Evolutionary conservation across 1,140 invertebrate genomes (phyloP).

Genomic region (Procambarus virginalis): DNA sequence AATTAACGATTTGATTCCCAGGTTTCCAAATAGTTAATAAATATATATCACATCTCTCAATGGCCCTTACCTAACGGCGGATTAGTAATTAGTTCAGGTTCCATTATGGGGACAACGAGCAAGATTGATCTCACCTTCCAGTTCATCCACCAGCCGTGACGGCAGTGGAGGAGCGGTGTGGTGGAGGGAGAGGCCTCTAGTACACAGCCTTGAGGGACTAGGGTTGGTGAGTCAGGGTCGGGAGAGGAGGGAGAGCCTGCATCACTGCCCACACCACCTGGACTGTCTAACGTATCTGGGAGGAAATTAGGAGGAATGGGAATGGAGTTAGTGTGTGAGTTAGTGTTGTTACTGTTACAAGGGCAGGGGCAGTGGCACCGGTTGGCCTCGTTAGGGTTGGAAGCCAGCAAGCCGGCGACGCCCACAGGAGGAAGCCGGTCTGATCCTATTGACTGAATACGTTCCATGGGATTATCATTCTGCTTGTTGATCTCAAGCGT

Average conservation of each 20-base stretch:
- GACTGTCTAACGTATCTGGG: not conserved
- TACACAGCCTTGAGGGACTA: slow-evolving; percentile 19
- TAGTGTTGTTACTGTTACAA: not conserved
- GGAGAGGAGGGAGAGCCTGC: not conserved
- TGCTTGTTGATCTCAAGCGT: slow-evolving; percentile 6
- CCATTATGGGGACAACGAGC: slow-evolving; percentile 33
- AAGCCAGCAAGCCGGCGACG: not conserved
- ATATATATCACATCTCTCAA: slow-evolving; percentile 18
- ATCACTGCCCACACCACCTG: not conserved
- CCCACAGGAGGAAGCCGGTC: not conserved
- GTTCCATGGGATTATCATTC: not conserved
- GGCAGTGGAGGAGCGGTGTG: slow-evolving; percentile 26
- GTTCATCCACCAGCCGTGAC: slow-evolving; percentile 16
- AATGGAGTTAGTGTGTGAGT: slow-evolving; percentile 18
- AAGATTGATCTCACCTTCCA: slow-evolving; percentile 52
- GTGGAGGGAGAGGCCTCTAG: slow-evolving; percentile 19
- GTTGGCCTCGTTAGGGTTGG: not conserved
- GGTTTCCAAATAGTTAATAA: not conserved
- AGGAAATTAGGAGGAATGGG: slow-evolving; percentile 41
- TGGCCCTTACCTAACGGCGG: slow-evolving; percentile 28
- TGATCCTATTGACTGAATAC: not conserved
- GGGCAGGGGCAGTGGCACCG: slow-evolving; percentile 51
- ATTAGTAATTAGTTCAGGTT: slow-evolving; percentile 64
- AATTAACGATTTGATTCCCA: no score
- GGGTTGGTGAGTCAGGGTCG: slow-evolving; percentile 16